Percentiles rank a stretch among this genome's conserved stretches.
phyloP scores from a whole-genome alignment of 2,113 vertebrate genomes.

The Ceratotherium simum region DNA sequence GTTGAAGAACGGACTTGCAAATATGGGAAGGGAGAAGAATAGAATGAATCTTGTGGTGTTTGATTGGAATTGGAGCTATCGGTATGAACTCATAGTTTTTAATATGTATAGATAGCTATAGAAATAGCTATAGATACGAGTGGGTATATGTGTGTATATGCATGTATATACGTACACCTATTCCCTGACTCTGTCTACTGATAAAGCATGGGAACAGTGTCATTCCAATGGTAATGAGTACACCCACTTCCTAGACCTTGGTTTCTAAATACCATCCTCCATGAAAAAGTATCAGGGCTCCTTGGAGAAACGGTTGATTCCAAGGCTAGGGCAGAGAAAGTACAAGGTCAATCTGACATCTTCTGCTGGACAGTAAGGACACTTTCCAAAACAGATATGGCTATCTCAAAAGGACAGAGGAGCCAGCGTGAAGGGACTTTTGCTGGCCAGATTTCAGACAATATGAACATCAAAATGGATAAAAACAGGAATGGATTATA shows the following conservation, averaged over 20 bases:
- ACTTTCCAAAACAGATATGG: neutral
- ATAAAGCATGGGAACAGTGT: neutral
- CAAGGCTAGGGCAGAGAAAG: neutral
- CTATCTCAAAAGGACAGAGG: neutral
- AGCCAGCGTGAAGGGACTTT: neutral
- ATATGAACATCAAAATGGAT: neutral
- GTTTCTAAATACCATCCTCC: conserved; percentile 1
- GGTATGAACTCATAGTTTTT: neutral
- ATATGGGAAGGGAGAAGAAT: neutral
- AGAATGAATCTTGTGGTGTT: neutral
- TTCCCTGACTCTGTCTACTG: neutral
- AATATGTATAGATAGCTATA: neutral
- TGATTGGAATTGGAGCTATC: neutral
- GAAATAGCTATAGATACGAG: neutral
- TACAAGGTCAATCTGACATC: neutral
- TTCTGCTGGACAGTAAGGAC: neutral
- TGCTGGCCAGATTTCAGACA: neutral
- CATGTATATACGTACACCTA: neutral
- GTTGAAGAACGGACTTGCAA: neutral
- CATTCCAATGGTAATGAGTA: neutral
- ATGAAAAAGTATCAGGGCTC: neutral
- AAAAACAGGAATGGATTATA: neutral
- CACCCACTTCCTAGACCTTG: neutral
- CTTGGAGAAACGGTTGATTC: neutral
- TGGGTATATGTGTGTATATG: neutral